phyloP scores from a whole-genome alignment of 2,113 vertebrate species.

The Oostethus manadensis region DNA sequence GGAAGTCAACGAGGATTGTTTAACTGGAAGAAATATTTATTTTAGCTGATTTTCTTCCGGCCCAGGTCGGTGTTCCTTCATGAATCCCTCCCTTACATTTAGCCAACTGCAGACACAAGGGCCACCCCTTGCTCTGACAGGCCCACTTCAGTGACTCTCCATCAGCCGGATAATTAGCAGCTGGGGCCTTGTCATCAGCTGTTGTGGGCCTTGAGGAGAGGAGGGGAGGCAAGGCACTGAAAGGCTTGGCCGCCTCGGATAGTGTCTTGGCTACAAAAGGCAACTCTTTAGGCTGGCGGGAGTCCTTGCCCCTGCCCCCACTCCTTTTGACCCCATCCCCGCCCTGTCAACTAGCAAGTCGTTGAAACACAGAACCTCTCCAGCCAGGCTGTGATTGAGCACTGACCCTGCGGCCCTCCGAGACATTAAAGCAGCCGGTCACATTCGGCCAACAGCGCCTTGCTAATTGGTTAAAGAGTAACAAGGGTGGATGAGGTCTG shows the following conservation, averaged over 20 bases:
- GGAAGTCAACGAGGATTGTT: not conserved
- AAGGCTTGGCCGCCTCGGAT: conserved; percentile 53
- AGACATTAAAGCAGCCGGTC: conserved; percentile 48
- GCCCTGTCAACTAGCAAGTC: conserved; percentile 59
- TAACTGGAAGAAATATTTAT: conserved; percentile 2
- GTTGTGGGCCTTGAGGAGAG: conserved; percentile 49
- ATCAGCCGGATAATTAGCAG: conserved; percentile 72
- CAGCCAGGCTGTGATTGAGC: conserved; percentile 53
- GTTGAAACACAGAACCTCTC: conserved; percentile 61
- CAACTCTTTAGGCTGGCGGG: conserved; percentile 62
- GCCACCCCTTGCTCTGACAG: conserved; percentile 56
- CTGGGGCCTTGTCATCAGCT: conserved; percentile 65
- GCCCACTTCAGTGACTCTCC: conserved; percentile 68
- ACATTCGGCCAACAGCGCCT: conserved; percentile 41
- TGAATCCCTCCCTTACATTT: conserved; percentile 26
- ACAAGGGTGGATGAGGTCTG: conserved; percentile 42
- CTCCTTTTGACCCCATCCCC: conserved; percentile 45
- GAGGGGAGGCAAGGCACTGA: conserved; percentile 39
- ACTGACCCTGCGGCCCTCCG: conserved; percentile 54
- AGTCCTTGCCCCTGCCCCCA: conserved; percentile 38
- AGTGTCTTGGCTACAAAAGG: conserved; percentile 62
- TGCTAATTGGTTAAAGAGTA: conserved; percentile 68
- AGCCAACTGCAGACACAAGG: conserved; percentile 49
- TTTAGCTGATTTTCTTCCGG: conserved; percentile 7
- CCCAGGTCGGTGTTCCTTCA: conserved; percentile 20